Base-by-base conservation (phyloP, 2,113 vertebrate genomes). In the Silurus meridionalis region DNA sequence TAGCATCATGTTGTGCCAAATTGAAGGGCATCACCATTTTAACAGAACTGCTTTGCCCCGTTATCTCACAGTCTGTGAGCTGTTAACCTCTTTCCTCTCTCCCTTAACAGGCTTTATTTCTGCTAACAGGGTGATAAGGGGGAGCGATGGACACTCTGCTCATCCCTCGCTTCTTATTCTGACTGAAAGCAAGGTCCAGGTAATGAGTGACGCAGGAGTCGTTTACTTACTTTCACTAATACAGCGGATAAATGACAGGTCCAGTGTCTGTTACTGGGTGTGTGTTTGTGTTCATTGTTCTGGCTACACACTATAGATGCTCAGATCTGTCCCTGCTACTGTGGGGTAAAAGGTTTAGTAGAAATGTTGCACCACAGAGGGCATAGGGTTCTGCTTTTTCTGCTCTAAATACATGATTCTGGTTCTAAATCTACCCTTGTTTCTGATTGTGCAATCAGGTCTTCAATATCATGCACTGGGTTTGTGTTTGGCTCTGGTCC, bases 111-210 rank as follows among this genome's bases (percentile, higher is more conserved):
- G 37, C 21, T 61, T 37, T 50, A 17, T 1, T 21, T 60, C 46
- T 85, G 46, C 10, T 55, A 53, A 77, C 74, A 14, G n/a, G 15
- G 11, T 50, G 21, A 8, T 46, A 55, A 64, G 74, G 14, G 66
- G 57, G 83, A 82, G 25, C 78, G 79, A 88, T 66, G 48, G 83
- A 85, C 71, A 25, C 55, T 15, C 48, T 9, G 23, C 63, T 60
- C 78, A 6, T 78, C 74, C 60, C n/a, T 66, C 63, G 5, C 80
- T 53, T 66, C 69, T 48, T 77, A 4, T 78, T 86, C 7, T 81
- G 85, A 85, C 23, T 50, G 66, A 86, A 61, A 23, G 53, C 67
- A 86, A 85, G 90, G 74, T 89, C 53, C 80, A 61, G n/a, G 37
- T 85, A 75, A 82, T 74, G 84, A 80, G 82, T 58, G n/a, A 64